Conservation (phyloP, 2,113 vertebrate species). For the Lonchura striata region DNA sequence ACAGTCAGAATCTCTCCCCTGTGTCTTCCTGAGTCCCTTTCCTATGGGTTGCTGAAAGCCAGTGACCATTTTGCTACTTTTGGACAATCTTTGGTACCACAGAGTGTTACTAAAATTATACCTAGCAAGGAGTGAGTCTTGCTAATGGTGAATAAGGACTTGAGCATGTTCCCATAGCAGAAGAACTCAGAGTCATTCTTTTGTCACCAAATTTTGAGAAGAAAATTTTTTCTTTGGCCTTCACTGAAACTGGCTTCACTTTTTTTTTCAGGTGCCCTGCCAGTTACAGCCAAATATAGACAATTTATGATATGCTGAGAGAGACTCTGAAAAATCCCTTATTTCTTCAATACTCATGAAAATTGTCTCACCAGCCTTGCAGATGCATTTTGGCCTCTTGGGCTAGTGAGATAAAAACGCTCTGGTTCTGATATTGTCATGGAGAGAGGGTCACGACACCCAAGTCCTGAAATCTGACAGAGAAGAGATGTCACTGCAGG, state of each 20-base stretch:
- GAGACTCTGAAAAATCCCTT: not conserved
- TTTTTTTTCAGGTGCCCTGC: not conserved
- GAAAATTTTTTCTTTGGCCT: not conserved
- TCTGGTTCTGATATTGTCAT: not conserved
- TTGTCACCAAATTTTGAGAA: accelerated
- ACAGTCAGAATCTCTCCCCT: not conserved
- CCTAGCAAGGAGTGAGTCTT: not conserved
- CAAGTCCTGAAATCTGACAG: not conserved
- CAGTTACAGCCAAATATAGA: not conserved
- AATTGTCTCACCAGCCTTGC: not conserved
- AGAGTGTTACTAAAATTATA: not conserved
- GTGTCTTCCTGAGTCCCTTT: not conserved
- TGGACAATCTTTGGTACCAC: not conserved
- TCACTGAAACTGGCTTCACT: not conserved
- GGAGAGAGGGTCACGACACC: not conserved
- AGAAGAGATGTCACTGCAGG: not conserved
- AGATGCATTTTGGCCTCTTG: not conserved
- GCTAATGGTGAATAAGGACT: not conserved
- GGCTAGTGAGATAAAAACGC: not conserved
- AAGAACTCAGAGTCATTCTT: not conserved
- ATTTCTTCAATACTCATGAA: not conserved
- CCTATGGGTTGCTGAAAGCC: accelerated
- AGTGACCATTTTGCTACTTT: not conserved
- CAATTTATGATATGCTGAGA: not conserved
- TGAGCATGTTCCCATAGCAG: not conserved